Evolutionary conservation across 2,888 invertebrate species (phyloP).

Genomic region (Calameuta filiformis): DNA sequence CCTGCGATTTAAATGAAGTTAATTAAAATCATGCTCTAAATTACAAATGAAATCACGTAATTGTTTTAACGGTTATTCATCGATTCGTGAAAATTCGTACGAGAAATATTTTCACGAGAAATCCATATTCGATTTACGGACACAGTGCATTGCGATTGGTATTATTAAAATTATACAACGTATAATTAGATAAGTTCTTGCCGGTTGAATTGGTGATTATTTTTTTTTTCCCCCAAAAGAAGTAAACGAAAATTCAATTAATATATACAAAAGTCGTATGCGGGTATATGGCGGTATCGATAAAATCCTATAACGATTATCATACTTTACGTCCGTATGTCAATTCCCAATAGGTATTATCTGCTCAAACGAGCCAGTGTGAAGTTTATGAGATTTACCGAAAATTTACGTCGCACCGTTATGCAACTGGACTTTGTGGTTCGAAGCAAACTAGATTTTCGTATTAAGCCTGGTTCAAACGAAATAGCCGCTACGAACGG

Average conservation of each 20-base stretch:
- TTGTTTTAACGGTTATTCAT: neutral
- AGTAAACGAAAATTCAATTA: neutral
- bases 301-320: neutral
- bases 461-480: neutral
- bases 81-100: neutral
- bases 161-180: neutral
- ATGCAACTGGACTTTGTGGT: conserved; percentile 17
- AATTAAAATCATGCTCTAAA: conserved; percentile 43
- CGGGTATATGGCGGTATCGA: too few relatives aligned
- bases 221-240: neutral
- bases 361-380: neutral
- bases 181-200: neutral
- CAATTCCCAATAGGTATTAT: neutral
- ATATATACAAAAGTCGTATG: neutral
- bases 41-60: conserved; percentile 28
- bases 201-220: neutral
- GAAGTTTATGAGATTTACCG: neutral
- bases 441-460: conserved; percentile 21
- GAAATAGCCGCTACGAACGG: neutral
- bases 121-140: neutral
- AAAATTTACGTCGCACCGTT: conserved; percentile 17
- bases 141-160: neutral
- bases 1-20: conserved; percentile 36
- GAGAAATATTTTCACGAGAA: neutral
- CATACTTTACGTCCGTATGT: neutral